Base-by-base conservation (phyloP, 2,888 invertebrate genomes). In the Linnaemya tessellans region DNA sequence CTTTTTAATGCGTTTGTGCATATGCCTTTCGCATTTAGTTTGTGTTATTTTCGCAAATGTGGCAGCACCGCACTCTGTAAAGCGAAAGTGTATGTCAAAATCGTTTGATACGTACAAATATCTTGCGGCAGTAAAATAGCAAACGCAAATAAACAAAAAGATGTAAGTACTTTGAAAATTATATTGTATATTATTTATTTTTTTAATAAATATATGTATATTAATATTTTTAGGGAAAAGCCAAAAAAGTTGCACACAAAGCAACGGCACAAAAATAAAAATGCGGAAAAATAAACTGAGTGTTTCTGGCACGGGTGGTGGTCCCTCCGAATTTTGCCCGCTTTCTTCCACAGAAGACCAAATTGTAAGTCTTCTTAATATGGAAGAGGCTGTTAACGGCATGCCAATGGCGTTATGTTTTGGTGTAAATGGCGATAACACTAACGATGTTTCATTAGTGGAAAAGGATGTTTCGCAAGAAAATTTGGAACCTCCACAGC, bases 51-150 rank as follows among this genome's bases (percentile, higher is more conserved):
- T 30, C 30, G 67, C 67, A 51, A 68, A 30, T 68, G n/a, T 68
- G 30, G 35, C 35, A 68, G 13, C 67, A 49, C 67, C 18, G 67
- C 35, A 30, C 70, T 70, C 70, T 70, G 70, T 41, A 70, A 70
- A 51, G 18, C 54, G 54, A 54, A 54, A 54, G 70, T 11, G 35
- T 38, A 35, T 70, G 25, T 77, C 77, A 65, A 56, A 75, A 51
- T 38, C 64, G 35, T 68, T 51, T 20, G 18, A 18, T 68, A 35
- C 7, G n/a, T 22, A n/a, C 51, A 30, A 41, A 64, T 64, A 43
- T 41, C 20, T 64, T 43, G 43, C 43, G 43, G 43, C 13, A 43
- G 43, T 43, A 18, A 51, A 18, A 51, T 51, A 51, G 15, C 68
- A 51, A 60, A 60, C 15, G 38, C 43, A 43, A 43, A 43, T 43